phyloP scores from a whole-genome alignment of 2,888 invertebrate genomes.

The Microchrysa polita region DNA sequence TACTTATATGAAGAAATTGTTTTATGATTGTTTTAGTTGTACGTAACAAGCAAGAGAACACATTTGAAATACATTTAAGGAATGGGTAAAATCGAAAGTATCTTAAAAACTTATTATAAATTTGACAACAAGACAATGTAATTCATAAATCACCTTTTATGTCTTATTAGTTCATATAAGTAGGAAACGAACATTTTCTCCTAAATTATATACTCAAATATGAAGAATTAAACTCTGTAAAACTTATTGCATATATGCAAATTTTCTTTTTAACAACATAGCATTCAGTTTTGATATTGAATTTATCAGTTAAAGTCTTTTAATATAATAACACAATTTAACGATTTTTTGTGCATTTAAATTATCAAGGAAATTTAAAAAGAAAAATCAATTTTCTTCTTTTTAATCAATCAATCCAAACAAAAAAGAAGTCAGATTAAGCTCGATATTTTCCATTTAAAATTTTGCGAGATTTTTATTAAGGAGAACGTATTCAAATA shows the following conservation, averaged over 20 bases:
- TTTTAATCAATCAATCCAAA: background rate
- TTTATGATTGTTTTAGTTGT: too few relatives aligned
- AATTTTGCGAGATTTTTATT: conserved; percentile 34
- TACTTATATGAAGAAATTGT: too few relatives aligned
- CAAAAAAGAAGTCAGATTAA: conserved; percentile 23
- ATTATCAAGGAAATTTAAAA: conserved; percentile 1
- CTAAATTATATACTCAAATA: too few relatives aligned
- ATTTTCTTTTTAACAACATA: background rate
- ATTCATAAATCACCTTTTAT: too few relatives aligned
- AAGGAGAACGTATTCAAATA: conserved; percentile 43
- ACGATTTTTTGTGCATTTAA: conserved; percentile 39
- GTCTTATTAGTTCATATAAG: too few relatives aligned
- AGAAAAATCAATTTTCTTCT: too few relatives aligned
- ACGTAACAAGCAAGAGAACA: too few relatives aligned
- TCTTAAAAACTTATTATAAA: too few relatives aligned
- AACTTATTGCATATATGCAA: background rate
- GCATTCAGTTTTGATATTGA: background rate
- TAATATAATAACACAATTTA: conserved; percentile 5
- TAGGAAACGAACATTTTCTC: too few relatives aligned
- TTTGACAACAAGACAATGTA: too few relatives aligned
- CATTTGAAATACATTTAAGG: too few relatives aligned
- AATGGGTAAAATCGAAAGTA: too few relatives aligned
- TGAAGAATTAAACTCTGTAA: conserved; percentile 37
- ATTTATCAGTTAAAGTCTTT: background rate
- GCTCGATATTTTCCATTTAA: conserved; percentile 13